These are phyloP conservation scores for Protula sp. DNA, from an alignment of 2,888 invertebrate genomes.

Conservation along the genomic window DNA sequence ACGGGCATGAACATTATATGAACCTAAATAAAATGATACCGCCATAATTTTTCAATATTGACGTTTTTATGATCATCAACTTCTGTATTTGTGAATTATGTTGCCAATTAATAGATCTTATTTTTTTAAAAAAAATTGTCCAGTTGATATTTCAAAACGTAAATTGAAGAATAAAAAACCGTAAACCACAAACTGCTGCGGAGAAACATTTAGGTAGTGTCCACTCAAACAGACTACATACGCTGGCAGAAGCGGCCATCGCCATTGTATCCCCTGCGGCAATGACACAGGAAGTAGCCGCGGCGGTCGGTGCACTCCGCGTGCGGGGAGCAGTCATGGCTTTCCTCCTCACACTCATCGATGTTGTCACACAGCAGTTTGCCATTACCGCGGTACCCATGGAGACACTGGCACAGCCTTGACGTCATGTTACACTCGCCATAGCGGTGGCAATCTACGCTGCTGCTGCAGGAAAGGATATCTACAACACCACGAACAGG, in stretches of 20 bases:
- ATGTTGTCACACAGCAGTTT: neutral
- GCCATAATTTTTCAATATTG: no score
- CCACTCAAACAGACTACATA: neutral
- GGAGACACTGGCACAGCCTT: conserved; percentile 2
- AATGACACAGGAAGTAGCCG: neutral
- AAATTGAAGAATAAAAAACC: neutral
- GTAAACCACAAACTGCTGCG: neutral
- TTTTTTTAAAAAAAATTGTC: neutral
- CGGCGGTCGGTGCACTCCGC: neutral
- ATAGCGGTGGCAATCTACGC: neutral
- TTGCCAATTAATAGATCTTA: neutral
- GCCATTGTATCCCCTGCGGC: neutral
- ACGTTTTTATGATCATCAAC: no score
- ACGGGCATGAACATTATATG: no score
- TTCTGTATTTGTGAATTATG: no score
- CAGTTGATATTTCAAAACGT: neutral
- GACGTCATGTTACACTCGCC: neutral
- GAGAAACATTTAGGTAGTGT: neutral
- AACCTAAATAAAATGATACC: no score
- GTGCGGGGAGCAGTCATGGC: neutral
- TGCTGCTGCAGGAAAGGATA: neutral
- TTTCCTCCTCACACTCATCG: neutral
- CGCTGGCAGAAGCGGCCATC: neutral
- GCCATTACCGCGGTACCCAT: conserved; percentile 1
- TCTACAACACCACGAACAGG: no score